phyloP scores from a whole-genome alignment of 2,888 invertebrate species.

The Alsophila aescularia region DNA sequence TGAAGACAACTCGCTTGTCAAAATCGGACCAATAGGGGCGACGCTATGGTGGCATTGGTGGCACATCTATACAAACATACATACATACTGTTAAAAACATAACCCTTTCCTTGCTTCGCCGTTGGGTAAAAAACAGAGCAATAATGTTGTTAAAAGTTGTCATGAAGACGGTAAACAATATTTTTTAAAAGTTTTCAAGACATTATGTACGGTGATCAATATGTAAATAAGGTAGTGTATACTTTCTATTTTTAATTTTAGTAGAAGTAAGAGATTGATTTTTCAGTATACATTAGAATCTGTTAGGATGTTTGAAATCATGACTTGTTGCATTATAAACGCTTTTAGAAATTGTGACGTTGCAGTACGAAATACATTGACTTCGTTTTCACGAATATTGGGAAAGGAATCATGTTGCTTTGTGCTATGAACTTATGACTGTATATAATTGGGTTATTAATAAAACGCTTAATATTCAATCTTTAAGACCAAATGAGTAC shows the following conservation, averaged over 20 bases:
- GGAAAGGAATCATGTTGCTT: conserved; percentile 15
- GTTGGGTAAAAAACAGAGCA: conserved; percentile 53
- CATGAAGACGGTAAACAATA: conserved; percentile 53
- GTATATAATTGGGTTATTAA: conserved; percentile 16
- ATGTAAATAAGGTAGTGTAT: conserved; percentile 70
- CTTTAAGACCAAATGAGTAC: background rate
- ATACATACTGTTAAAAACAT: no score
- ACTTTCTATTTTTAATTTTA: conserved; percentile 61
- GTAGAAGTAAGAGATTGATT: conserved; percentile 44
- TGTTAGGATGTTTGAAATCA: conserved; percentile 64
- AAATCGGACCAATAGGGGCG: no score
- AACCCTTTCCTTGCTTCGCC: no score
- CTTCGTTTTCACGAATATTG: conserved; percentile 7
- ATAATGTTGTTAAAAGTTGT: conserved; percentile 49
- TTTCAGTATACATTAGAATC: conserved; percentile 54
- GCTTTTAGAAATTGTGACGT: conserved; percentile 34
- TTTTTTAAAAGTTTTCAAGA: conserved; percentile 48
- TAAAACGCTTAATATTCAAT: background rate
- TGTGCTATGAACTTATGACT: no score
- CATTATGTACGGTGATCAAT: conserved; percentile 45
- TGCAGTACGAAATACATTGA: conserved; percentile 4
- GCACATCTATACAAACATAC: no score
- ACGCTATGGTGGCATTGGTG: no score
- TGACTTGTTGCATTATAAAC: conserved; percentile 41
- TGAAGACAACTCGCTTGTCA: no score